Percentiles rank a stretch among this genome's conserved stretches.
Conservation (phyloP, 2,888 invertebrate species). For the Leptura quadrifasciata region DNA sequence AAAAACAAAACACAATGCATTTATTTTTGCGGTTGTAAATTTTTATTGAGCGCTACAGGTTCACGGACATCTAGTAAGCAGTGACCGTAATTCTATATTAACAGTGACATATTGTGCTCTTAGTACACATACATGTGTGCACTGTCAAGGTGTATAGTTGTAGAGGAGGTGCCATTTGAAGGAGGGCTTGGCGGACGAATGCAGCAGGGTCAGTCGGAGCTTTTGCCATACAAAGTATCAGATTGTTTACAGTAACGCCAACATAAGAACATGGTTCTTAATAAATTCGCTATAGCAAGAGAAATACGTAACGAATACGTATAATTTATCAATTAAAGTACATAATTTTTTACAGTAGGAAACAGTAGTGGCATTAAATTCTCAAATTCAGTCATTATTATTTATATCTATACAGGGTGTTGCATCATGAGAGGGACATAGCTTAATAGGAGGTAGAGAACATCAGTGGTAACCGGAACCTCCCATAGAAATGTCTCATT, state of each 20-base stretch:
- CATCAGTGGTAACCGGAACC: no score
- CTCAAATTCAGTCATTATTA: no score
- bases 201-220: not conserved
- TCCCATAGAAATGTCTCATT: no score
- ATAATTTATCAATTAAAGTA: no score
- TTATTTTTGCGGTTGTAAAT: slow-evolving; percentile 58
- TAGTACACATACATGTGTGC: slow-evolving; percentile 52
- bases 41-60: slow-evolving; percentile 64
- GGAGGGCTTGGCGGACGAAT: not conserved
- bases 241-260: no score
- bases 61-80: slow-evolving; percentile 64
- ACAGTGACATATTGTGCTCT: slow-evolving; percentile 62
- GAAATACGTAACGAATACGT: no score
- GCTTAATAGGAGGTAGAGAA: no score
- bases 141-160: slow-evolving; percentile 19
- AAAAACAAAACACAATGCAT: slow-evolving; percentile 62
- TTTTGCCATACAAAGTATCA: not conserved
- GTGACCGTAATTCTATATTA: slow-evolving; percentile 65
- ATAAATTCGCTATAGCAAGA: no score
- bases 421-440: no score
- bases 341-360: no score
- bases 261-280: not conserved
- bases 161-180: not conserved
- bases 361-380: no score
- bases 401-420: no score